Conservation (phyloP, 2,113 vertebrate genomes). For the Bucco capensis region DNA sequence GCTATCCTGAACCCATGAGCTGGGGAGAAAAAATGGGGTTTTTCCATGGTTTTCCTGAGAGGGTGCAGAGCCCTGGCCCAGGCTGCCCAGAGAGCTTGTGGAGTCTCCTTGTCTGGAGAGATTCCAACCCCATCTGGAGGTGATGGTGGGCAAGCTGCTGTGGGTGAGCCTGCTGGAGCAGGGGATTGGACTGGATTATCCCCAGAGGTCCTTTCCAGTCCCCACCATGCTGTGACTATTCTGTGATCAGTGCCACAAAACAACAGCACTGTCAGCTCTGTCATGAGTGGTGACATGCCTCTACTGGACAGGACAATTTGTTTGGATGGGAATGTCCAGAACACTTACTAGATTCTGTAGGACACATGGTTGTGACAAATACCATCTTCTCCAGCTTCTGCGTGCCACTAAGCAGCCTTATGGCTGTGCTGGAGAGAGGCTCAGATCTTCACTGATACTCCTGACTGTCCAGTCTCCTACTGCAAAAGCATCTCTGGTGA, state of each 20-base stretch:
- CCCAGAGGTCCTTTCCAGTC: neutral
- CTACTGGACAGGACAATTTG: neutral
- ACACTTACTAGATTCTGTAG: neutral
- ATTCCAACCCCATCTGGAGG: neutral
- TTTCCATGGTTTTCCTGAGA: neutral
- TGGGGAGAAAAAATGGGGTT: neutral
- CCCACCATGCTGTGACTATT: neutral
- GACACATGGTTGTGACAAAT: rapidly evolving
- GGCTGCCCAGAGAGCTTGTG: no score
- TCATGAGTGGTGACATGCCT: neutral
- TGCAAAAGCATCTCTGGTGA: neutral
- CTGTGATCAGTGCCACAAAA: neutral
- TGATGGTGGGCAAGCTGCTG: neutral
- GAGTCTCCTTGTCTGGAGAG: neutral
- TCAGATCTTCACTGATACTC: neutral
- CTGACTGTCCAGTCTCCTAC: neutral
- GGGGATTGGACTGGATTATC: neutral
- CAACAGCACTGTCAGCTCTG: neutral
- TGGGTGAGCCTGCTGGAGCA: neutral
- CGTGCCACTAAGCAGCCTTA: neutral
- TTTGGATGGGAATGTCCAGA: neutral
- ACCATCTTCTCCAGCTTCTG: neutral
- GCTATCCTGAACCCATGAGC: neutral
- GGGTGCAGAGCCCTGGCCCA: no score
- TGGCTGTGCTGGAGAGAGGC: neutral